A percentile compares a stretch with the other conserved stretches of the same genome.
phyloP scores from a whole-genome alignment of 2,113 vertebrate species.

The Dasyurus viverrinus region DNA sequence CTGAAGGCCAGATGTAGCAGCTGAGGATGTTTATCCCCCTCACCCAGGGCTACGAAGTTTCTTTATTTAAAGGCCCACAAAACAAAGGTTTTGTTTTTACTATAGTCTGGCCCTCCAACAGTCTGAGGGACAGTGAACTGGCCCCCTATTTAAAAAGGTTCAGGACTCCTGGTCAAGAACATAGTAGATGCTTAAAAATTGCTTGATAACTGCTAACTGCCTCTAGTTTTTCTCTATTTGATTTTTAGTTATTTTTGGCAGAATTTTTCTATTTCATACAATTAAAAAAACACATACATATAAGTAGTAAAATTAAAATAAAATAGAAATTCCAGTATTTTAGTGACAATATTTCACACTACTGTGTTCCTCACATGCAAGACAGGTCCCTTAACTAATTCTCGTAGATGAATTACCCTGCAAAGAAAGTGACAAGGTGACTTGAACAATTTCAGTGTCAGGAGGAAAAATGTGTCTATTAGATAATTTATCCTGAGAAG shows the following conservation, averaged over 20 bases:
- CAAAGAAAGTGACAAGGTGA: conserved; percentile 28
- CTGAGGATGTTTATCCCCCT: too few relatives aligned
- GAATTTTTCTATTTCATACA: background rate
- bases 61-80: too few relatives aligned
- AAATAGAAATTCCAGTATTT: background rate
- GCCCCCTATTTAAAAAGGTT: too few relatives aligned
- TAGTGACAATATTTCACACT: background rate
- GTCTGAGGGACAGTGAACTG: too few relatives aligned
- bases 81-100: too few relatives aligned
- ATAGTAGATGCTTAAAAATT: background rate
- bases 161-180: too few relatives aligned
- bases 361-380: background rate
- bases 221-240: background rate
- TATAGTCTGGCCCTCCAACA: too few relatives aligned
- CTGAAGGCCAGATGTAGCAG: too few relatives aligned
- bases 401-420: conserved; percentile 25
- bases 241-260: background rate
- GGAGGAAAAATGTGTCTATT: conserved; percentile 2
- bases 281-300: background rate
- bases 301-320: background rate
- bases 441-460: conserved; percentile 32
- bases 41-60: too few relatives aligned
- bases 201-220: background rate
- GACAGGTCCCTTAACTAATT: conserved; percentile 31
- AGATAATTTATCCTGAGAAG: conserved; percentile 7